Evolutionary conservation across 2,888 invertebrate species (phyloP), one percentile per base, ranked within the genome.

Genomic region (Gisinianus flammeolus): DNA sequence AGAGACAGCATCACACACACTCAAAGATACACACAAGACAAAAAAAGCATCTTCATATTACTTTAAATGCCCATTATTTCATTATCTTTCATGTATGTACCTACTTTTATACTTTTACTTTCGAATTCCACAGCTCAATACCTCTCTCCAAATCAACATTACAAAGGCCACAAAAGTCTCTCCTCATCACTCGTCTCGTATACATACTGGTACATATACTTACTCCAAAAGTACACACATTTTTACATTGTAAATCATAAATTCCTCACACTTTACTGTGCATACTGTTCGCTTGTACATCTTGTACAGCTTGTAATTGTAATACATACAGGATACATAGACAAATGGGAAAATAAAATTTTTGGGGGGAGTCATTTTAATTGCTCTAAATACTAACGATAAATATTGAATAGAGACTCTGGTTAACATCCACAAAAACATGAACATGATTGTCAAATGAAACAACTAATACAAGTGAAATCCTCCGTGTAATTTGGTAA

Each of bases 41-140:
- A 12, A 16, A 58, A 22, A 58, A 24, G 22, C 22, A n/a, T 68
- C 22, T 24, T 35, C 24, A n/a, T 62, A 44, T 33, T 3, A n/a
- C 35, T 22, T 33, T 68, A 44, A 68, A 44, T 68, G 24, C 22
- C 22, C n/a, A 44, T 68, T 68, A 68, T 68, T 68, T 44, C 22
- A 68, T 68, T 68, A 68, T 44, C 22, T 68, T 19, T n/a, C 12
- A 24, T 44, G 44, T 44, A 44, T 2, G 3, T 44, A 44, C 44
- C 19, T 44, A 12, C 12, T 44, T 44, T 44, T 44, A 44, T 44
- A 44, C 44, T 44, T 44, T 44, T 44, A 2, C 44, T 44, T 19
- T 64, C 16, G 26, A 58, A 26, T 26, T 26, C 28, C 35, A 68
- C 35, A 33, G 44, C 44, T 68, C 22, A 68, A 68, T 68, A 68